A percentile compares a stretch with the other conserved stretches of the same genome.
These are phyloP conservation scores for Platerodrilus igneus DNA, from an alignment of 2,888 invertebrate genomes.

Conservation along the genomic window DNA sequence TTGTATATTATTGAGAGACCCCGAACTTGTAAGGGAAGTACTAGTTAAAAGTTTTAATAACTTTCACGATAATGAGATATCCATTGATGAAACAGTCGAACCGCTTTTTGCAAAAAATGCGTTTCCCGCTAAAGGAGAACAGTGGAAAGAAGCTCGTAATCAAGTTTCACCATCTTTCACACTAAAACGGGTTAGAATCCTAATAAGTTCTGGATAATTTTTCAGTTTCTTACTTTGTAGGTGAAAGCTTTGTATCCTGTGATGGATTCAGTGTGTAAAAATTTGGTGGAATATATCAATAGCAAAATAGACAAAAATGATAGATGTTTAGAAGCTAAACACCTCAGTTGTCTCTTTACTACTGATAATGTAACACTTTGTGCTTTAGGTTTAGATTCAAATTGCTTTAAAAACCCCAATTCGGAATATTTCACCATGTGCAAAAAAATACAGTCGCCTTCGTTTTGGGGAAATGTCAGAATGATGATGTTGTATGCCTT, in stretches of 20 bases:
- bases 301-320: too few species aligned
- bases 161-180: constrained; percentile 52
- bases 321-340: constrained; percentile 47
- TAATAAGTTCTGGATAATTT: constrained; percentile 39
- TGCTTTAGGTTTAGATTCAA: constrained; percentile 45
- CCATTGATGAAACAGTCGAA: constrained; percentile 44
- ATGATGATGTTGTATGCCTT: constrained; percentile 30
- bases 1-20: constrained; percentile 36
- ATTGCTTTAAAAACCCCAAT: too few species aligned
- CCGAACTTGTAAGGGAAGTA: constrained; percentile 38
- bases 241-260: constrained; percentile 50
- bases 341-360: constrained; percentile 44
- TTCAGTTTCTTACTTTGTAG: constrained; percentile 25
- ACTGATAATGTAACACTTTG: constrained; percentile 46
- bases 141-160: constrained; percentile 50
- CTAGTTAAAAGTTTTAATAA: constrained; percentile 37
- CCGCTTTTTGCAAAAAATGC: constrained; percentile 49
- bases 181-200: constrained; percentile 45
- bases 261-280: constrained; percentile 46
- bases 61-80: constrained; percentile 42
- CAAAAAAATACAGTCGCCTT: too few species aligned
- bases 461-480: constrained; percentile 25
- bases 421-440: too few species aligned
- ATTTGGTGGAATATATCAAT: constrained; percentile 40
- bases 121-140: constrained; percentile 46